Evolutionary conservation across 1,140 invertebrate species (phyloP), one percentile per base, ranked within the genome.

Genomic region (Euwallacea similis): DNA sequence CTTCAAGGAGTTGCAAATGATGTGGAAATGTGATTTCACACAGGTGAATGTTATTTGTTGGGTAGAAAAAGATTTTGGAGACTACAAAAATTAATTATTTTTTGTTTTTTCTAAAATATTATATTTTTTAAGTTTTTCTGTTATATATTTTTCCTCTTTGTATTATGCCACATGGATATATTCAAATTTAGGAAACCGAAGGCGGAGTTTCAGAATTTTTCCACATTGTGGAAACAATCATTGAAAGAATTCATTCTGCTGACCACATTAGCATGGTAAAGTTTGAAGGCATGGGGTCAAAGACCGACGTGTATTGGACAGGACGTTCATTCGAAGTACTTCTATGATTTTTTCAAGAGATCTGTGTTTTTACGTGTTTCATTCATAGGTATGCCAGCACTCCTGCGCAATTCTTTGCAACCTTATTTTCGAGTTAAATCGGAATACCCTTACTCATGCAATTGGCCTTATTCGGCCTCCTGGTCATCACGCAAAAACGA

Each of bases 381-480:
- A 13, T 47, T 64, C 21, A 7, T 59, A 67, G 66, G 55, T 47
- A 15, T 67, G 66, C 33, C 42, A n/a, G 41, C 21, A 46, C 8
- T 69, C 68, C 11, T 46, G 56, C 21, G 68, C 59, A 10, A 13
- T 56, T 7, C 15, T 69, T 7, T 42, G 33, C 47, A 43, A 56
- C n/a, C 21, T 69, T 2, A 42, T 46, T 42, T 56, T 9, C 7
- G n/a, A 60, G 7, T 58, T 71, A 7, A 58, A 65, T 16, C 44
- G 46, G 2, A 46, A 87, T 0, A 81, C 87, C 55, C 84, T 85
- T 54, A 86, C 88, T 42, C 86, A 87, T 73, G 95, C 91, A 2
- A 86, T 95, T 10, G 95, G 93, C 69, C 86, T 95, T 44, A 85
- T 97, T 2, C 85, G 94, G 0, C 94, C 94, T 10, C 93, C 93